phyloP scores from a whole-genome alignment of 2,113 vertebrate genomes.

The Microtus montanus region DNA sequence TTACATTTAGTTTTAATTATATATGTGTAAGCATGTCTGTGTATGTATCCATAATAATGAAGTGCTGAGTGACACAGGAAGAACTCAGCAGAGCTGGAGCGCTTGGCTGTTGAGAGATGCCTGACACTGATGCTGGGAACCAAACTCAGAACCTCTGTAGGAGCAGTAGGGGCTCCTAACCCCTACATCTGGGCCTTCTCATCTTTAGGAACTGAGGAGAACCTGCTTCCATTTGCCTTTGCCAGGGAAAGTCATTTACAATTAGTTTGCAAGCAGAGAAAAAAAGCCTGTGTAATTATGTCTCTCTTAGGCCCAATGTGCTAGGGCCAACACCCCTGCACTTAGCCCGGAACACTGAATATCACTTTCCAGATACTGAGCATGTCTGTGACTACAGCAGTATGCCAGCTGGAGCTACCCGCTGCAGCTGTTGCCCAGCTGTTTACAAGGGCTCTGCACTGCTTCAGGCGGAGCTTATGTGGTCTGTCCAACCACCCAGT shows the following conservation, averaged over 20 bases:
- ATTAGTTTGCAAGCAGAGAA: background rate
- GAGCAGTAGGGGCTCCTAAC: too few species aligned
- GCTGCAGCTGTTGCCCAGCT: conserved; percentile 71
- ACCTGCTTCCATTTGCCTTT: background rate
- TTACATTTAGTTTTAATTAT: background rate
- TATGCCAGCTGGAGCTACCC: conserved; percentile 46
- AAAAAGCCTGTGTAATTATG: background rate
- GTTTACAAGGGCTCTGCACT: conserved; percentile 57
- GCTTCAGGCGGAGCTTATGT: conserved; percentile 63
- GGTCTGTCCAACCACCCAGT: conserved; percentile 57
- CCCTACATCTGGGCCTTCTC: background rate
- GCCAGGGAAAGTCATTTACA: background rate
- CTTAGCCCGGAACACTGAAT: conserved; percentile 38
- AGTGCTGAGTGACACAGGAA: background rate
- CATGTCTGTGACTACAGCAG: background rate
- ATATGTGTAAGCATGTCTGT: background rate
- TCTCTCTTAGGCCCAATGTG: background rate
- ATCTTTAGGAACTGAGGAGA: conserved; percentile 3
- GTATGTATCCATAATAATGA: background rate
- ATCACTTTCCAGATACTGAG: background rate
- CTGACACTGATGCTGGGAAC: too few species aligned
- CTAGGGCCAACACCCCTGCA: background rate
- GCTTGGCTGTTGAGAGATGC: background rate
- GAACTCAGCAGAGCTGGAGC: background rate
- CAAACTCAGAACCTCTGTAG: background rate